Base-by-base conservation (phyloP, 2,888 invertebrate genomes). In the Dynastes tityus region DNA sequence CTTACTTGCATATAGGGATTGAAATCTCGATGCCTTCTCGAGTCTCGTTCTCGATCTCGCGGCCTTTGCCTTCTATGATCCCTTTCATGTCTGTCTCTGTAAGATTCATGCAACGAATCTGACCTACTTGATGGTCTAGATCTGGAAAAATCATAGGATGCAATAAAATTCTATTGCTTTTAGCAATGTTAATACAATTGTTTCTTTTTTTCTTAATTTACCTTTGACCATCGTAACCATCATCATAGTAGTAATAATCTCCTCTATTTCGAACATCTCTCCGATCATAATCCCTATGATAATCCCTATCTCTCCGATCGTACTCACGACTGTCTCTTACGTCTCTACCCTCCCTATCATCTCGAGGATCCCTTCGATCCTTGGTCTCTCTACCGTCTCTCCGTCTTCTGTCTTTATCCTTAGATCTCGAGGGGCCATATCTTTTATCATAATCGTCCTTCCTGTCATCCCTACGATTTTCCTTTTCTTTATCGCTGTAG, bases 401-500 rank as follows among this genome's bases (percentile, higher is more conserved):
- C 64, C 58, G 58, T 68, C 80, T 51, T 64, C 79, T 89, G 27
- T 88, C 87, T 55, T 83, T 83, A 40, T 86, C 85, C 77, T 86
- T 87, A 13, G n/a, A 53, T 64, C 85, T 81, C 71, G 88, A 83
- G 83, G 88, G 88, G 73, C 83, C 85, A 81, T 89, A 89, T 78
- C 88, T 88, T 75, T 86, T 82, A 64, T 88, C 88, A 76, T 86
- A 87, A 53, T 89, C 89, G 58, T 86, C 87, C 73, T 84, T 80
- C 81, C 87, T 84, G 55, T 85, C 86, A 65, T 87, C 85, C 51
- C 85, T 83, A 71, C 91, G 89, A 82, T 90, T 89, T 58, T 91
- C 91, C 80, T 90, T 89, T 81, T 93, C 93, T 79, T 91, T 90
- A 86, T 94, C 94, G 84, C 93, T 94, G 86, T 92, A 93, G 87